Evolutionary conservation across 1,140 invertebrate species (phyloP), one percentile per base, ranked within the genome.

Genomic region (Solen grandis): DNA sequence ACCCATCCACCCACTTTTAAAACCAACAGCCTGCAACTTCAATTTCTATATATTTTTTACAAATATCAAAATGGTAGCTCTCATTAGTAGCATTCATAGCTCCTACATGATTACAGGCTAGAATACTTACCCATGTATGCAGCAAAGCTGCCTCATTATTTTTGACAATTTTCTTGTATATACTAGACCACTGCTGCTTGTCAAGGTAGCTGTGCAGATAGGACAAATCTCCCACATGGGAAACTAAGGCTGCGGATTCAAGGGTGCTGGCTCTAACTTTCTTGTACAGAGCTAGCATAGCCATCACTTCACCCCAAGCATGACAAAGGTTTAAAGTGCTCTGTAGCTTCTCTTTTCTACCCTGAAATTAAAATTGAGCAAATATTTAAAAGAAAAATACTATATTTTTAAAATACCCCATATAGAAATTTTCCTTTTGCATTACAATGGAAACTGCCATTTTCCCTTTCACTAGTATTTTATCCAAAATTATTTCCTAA

Each of bases 241-340:
- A 52, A 73, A 73, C 66, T 63, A 54, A 5, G 10, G 57, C 38
- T 25, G 50, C 69, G 0, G 8, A 14, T 33, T 63, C n/a, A 8
- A 65, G 55, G 19, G 63, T 66, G 33, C 41, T 65, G 22, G 63
- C 63, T 78, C 54, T 69, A 36, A 14, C 36, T 31, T 55, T 55
- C 31, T 41, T 59, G 35, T 80, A 80, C n/a, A 72, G 31, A 55
- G 59, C n/a, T 60, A 80, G 22, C 68, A 80, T 59, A n/a, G 50
- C 13, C 31, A 50, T 52, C 4, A 80, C 41, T 33, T 80, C 77
- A 31, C 77, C 77, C 41, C 36, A 80, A 16, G 36, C 59, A 2
- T 72, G 31, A 73, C 66, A 72, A 65, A 80, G 57, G 14, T 60
- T 19, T 13, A 60, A 19, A 46, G 41, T 46, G 41, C 41, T 19